phyloP scores from a whole-genome alignment of 2,888 invertebrate genomes.

The Silvanus unidentatus region DNA sequence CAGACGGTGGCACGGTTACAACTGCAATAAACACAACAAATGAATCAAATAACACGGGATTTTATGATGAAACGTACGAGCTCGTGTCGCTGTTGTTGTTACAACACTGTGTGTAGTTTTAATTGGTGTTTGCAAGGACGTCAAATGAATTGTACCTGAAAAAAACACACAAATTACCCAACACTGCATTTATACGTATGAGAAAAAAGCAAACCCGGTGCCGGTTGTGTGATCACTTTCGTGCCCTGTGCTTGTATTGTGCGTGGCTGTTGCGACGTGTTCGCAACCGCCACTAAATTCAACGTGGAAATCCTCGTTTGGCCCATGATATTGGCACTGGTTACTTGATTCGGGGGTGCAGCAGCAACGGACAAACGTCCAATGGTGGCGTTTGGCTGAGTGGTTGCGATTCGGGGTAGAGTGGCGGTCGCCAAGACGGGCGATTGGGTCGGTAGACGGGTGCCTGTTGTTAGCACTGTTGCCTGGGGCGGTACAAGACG shows the following conservation, averaged over 20 bases:
- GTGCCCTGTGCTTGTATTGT: slow-evolving; percentile 37
- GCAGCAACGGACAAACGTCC: slow-evolving; percentile 33
- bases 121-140: slow-evolving; percentile 37
- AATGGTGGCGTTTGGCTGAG: slow-evolving; percentile 35
- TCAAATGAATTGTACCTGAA: slow-evolving; percentile 43
- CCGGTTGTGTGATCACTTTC: slow-evolving; percentile 44
- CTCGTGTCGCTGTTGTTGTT: slow-evolving; percentile 19
- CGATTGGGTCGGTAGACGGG: slow-evolving; percentile 35
- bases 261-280: slow-evolving; percentile 31
- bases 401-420: slow-evolving; percentile 35
- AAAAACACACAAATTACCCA: too few species aligned
- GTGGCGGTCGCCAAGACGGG: slow-evolving; percentile 25
- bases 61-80: slow-evolving; percentile 2
- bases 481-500: slow-evolving; percentile 38
- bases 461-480: slow-evolving; percentile 37
- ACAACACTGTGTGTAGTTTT: slow-evolving; percentile 32
- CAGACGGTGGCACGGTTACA: slow-evolving; percentile 34
- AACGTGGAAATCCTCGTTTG: slow-evolving; percentile 38
- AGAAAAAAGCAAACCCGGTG: too few species aligned
- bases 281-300: slow-evolving; percentile 39
- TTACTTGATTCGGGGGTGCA: slow-evolving; percentile 29
- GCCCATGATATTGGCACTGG: slow-evolving; percentile 31
- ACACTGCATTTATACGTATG: too few species aligned
- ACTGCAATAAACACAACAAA: neutral
- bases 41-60: slow-evolving; percentile 22